Conservation (phyloP, 2,888 invertebrate genomes). For the Caenorhabditis japonica region DNA sequence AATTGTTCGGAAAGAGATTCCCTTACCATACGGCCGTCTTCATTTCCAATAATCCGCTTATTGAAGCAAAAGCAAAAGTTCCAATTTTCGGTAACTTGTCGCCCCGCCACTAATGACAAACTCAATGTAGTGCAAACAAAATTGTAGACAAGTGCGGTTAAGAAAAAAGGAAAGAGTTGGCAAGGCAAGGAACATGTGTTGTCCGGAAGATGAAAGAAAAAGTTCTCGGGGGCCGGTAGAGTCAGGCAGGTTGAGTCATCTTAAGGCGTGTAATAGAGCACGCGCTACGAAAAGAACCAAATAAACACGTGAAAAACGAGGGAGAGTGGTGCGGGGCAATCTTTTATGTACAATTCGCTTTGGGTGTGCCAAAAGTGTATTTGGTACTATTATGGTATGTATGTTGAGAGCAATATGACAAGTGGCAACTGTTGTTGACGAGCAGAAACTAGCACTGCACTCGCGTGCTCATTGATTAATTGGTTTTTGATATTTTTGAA, state of each 20-base stretch:
- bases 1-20: constrained; percentile 30
- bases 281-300: constrained; percentile 30
- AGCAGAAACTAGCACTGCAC: no score
- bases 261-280: constrained; percentile 30
- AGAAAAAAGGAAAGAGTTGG: constrained; percentile 7
- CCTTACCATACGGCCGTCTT: constrained; percentile 46
- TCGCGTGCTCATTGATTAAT: no score
- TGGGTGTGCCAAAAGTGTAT: not conserved
- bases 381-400: not conserved
- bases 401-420: no score
- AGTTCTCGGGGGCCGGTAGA: constrained; percentile 29
- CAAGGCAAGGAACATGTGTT: constrained; percentile 36
- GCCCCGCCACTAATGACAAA: constrained; percentile 35
- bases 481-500: no score
- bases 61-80: constrained; percentile 27
- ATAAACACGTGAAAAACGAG: constrained; percentile 40
- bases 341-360: constrained; percentile 16
- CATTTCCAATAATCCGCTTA: constrained; percentile 52
- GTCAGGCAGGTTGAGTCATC: constrained; percentile 36
- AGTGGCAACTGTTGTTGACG: not conserved
- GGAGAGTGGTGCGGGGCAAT: constrained; percentile 7
- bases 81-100: constrained; percentile 47
- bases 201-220: constrained; percentile 29
- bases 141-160: constrained; percentile 24
- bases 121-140: constrained; percentile 42